Evolutionary conservation across 53 echinoderm and acorn worm genomes (phyloP).

Genomic region (Hippasteria phrygiana): DNA sequence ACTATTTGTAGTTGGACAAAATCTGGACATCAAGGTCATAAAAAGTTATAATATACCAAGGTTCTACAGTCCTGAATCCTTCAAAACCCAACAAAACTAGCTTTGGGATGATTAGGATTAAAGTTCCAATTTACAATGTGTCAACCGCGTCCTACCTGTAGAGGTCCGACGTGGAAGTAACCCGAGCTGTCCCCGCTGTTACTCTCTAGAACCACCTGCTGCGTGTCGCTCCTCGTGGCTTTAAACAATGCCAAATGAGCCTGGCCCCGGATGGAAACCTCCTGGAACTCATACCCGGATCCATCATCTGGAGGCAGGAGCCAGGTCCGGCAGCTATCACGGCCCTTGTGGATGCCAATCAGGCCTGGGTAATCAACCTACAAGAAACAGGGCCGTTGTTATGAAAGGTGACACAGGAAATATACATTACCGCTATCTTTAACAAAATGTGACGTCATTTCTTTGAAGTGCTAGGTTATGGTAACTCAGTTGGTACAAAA

Average conservation of each 20-base stretch:
- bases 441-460: no score
- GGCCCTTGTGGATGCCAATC: conserved; percentile 54
- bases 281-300: conserved; percentile 62
- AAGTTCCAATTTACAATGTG: no score
- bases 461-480: no score
- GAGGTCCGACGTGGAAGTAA: conserved; percentile 83
- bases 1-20: no score
- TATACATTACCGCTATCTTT: no score
- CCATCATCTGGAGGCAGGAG: conserved; percentile 70
- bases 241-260: conserved; percentile 79
- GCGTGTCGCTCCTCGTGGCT: conserved; percentile 52
- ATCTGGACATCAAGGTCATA: no score
- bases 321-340: conserved; percentile 86
- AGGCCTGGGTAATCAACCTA: conserved; percentile 57
- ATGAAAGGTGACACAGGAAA: no score
- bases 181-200: conserved; percentile 82
- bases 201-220: conserved; percentile 55
- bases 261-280: conserved; percentile 68
- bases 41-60: no score
- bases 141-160: conserved; percentile 74
- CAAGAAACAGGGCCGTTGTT: background rate
- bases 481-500: no score
- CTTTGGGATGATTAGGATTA: no score
- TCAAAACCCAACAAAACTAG: no score
- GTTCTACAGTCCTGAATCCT: no score